phyloP scores from a whole-genome alignment of 2,113 vertebrate genomes.

The Phrynocephalus versicolor region DNA sequence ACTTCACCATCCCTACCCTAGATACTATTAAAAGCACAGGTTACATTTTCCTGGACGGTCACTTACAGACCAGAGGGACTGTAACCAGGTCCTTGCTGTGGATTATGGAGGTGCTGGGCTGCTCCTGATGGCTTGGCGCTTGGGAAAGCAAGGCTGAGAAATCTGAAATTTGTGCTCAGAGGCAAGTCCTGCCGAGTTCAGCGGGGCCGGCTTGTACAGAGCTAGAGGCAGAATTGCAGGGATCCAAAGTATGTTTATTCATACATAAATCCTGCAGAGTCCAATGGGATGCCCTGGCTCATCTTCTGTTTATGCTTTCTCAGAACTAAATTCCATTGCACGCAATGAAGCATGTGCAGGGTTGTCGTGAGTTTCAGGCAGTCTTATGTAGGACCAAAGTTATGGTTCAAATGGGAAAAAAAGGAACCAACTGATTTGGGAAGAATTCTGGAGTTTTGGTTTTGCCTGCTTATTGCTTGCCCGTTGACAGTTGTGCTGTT shows the following conservation, averaged over 20 bases:
- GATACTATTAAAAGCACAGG: too few species aligned
- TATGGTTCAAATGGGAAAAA: background rate
- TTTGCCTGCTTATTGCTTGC: background rate
- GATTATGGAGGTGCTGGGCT: background rate
- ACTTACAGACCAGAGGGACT: too few species aligned
- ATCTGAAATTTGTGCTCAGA: background rate
- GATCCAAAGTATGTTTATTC: background rate
- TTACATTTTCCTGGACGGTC: too few species aligned
- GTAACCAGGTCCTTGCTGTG: too few species aligned
- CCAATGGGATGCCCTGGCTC: background rate
- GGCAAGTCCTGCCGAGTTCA: background rate
- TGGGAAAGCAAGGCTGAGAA: background rate
- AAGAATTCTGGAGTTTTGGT: background rate
- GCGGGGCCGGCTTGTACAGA: background rate
- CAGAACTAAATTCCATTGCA: background rate
- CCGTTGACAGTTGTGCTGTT: constrained; percentile 35
- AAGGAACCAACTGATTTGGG: background rate
- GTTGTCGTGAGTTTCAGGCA: background rate
- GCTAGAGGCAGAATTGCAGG: background rate
- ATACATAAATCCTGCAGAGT: background rate
- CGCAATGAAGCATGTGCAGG: background rate
- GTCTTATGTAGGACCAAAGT: background rate
- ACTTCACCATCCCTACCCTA: too few species aligned
- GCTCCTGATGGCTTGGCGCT: background rate
- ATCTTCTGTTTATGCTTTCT: background rate